Conservation (phyloP, 2,797 vertebrate genomes). For the Tolypeutes matacus region DNA sequence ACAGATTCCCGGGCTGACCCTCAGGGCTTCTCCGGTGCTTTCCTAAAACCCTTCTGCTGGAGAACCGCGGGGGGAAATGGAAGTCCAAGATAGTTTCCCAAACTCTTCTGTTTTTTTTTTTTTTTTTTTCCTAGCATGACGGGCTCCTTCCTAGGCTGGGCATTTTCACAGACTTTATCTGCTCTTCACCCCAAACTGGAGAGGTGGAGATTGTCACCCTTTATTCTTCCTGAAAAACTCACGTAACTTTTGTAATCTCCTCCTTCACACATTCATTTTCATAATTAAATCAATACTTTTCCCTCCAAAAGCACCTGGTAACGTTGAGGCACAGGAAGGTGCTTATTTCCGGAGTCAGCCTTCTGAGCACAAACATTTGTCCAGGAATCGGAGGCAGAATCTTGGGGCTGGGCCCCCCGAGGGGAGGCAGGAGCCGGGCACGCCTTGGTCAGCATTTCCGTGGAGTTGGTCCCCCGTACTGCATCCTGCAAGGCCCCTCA, state of each 20-base stretch:
- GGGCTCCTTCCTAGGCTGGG: background rate
- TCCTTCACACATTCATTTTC: background rate
- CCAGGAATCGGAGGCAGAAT: background rate
- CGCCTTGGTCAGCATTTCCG: rapidly evolving
- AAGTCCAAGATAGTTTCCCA: background rate
- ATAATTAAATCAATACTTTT: background rate
- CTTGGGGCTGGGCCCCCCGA: rapidly evolving
- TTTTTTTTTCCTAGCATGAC: background rate
- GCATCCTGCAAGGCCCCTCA: background rate
- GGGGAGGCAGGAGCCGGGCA: rapidly evolving
- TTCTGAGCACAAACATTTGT: background rate
- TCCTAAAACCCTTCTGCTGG: background rate
- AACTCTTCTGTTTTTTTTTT: background rate
- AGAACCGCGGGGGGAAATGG: background rate
- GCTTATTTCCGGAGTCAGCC: background rate
- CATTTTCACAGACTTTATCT: background rate
- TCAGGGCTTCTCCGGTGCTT: background rate
- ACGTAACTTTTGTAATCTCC: background rate
- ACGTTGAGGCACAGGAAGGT: background rate
- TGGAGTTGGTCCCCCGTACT: background rate
- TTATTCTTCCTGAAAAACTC: background rate
- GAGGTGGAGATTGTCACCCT: background rate
- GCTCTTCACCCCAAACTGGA: background rate
- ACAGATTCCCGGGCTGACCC: background rate
- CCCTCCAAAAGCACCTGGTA: background rate